Conservation (phyloP, 2,797 vertebrate genomes). For the Staurois parvus region DNA sequence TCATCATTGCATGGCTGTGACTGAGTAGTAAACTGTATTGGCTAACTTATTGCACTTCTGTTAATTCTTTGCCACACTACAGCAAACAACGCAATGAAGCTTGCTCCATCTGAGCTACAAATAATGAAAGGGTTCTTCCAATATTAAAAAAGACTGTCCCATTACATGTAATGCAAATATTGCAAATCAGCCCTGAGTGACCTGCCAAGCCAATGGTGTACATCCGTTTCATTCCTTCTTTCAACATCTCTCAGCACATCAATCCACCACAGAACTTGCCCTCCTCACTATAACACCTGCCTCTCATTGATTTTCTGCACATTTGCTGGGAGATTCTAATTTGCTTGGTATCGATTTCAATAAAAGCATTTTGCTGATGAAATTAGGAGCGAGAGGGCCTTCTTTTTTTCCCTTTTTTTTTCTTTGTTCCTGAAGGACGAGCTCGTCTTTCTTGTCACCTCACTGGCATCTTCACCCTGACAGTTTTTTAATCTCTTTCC, state of each 20-base stretch:
- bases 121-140: neutral
- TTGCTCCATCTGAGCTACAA: constrained; percentile 2
- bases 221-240: constrained; percentile 21
- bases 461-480: constrained; percentile 50
- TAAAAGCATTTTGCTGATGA: constrained; percentile 74
- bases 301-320: constrained; percentile 75
- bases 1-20: neutral
- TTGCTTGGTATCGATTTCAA: constrained; percentile 76
- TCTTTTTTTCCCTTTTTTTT: constrained; percentile 23
- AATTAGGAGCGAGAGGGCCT: constrained; percentile 64
- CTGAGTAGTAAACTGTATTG: neutral
- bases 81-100: constrained; percentile 3
- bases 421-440: constrained; percentile 57
- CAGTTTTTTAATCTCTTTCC: constrained; percentile 61
- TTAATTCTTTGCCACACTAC: neutral
- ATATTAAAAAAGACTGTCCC: neutral
- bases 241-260: constrained; percentile 41
- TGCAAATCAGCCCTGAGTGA: neutral
- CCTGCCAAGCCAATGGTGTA: constrained; percentile 12
- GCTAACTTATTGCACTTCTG: constrained; percentile 11
- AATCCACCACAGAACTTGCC: constrained; percentile 37
- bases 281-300: constrained; percentile 41
- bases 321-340: constrained; percentile 70
- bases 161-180: constrained; percentile 20
- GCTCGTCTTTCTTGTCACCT: constrained; percentile 59